Conservation (phyloP, 2,113 vertebrate genomes). For the Trematomus loennbergii region DNA sequence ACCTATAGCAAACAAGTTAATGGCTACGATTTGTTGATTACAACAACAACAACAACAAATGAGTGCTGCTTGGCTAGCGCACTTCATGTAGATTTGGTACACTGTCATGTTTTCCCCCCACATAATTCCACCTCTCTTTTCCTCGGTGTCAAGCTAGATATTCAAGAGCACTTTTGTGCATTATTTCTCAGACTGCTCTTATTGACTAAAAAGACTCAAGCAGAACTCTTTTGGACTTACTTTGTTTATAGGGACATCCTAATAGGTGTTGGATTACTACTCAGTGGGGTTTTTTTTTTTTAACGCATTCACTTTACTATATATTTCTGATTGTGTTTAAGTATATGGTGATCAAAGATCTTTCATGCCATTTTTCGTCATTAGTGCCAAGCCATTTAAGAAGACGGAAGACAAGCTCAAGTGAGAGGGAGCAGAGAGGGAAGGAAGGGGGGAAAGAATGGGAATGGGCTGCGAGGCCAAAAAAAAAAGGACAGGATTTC, state of each 20-base stretch:
- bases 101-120: background rate
- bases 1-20: background rate
- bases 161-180: no score
- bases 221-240: slow-evolving; percentile 32
- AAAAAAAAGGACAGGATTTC: slow-evolving; percentile 72
- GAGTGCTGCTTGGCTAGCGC: background rate
- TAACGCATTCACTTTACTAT: background rate
- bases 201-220: background rate
- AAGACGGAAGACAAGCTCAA: slow-evolving; percentile 30
- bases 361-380: background rate
- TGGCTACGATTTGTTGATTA: background rate
- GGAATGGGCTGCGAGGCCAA: slow-evolving; percentile 54
- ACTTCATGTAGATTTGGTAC: background rate
- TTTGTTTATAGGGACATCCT: slow-evolving; percentile 31
- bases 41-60: background rate
- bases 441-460: slow-evolving; percentile 28
- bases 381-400: slow-evolving; percentile 12
- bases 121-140: background rate
- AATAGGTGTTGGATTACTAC: slow-evolving; percentile 37
- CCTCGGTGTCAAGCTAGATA: background rate
- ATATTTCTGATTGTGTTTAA: background rate
- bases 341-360: background rate
- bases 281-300: slow-evolving; percentile 26
- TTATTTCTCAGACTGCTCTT: no score
- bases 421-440: slow-evolving; percentile 21